Percentiles rank a stretch among this genome's conserved stretches.
phyloP scores from a whole-genome alignment of 2,888 invertebrate species.

The Zonitis immaculata region DNA sequence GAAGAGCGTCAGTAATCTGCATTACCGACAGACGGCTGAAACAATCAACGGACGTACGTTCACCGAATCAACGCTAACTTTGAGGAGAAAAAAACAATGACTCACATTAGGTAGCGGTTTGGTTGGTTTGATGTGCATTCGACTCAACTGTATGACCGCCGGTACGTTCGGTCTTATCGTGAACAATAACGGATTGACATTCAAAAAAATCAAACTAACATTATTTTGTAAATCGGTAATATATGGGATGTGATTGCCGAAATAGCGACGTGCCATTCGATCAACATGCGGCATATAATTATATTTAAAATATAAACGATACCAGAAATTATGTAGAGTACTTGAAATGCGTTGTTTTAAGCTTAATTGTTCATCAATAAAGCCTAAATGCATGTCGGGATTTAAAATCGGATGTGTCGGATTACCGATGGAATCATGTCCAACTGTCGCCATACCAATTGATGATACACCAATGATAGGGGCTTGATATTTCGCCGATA shows the following conservation, averaged over 20 bases:
- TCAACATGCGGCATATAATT: slow-evolving; percentile 30
- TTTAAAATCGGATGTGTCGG: slow-evolving; percentile 8
- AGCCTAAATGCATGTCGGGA: slow-evolving; percentile 12
- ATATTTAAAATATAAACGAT: slow-evolving; percentile 17
- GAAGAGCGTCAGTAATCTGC: too few species aligned
- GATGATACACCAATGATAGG: slow-evolving; percentile 18
- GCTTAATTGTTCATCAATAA: slow-evolving; percentile 2
- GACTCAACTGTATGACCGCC: slow-evolving; percentile 35
- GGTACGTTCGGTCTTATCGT: slow-evolving; percentile 38
- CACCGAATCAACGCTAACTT: too few species aligned
- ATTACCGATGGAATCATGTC: slow-evolving; percentile 1
- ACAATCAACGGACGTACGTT: too few species aligned
- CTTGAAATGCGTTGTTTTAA: slow-evolving; percentile 17
- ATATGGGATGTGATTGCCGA: slow-evolving; percentile 40
- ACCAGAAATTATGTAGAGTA: slow-evolving; percentile 17
- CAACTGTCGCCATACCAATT: slow-evolving; percentile 3
- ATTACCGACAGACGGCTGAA: too few species aligned
- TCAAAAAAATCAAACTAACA: slow-evolving; percentile 38
- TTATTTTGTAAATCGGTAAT: slow-evolving; percentile 38
- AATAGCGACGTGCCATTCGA: slow-evolving; percentile 34
- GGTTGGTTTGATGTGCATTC: slow-evolving; percentile 33
- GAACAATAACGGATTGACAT: slow-evolving; percentile 39
- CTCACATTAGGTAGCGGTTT: slow-evolving; percentile 38
- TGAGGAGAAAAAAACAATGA: too few species aligned
- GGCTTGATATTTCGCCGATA: slow-evolving; percentile 14